Conservation (phyloP, 2,888 invertebrate species). For the Dolichopus griseipennis region DNA sequence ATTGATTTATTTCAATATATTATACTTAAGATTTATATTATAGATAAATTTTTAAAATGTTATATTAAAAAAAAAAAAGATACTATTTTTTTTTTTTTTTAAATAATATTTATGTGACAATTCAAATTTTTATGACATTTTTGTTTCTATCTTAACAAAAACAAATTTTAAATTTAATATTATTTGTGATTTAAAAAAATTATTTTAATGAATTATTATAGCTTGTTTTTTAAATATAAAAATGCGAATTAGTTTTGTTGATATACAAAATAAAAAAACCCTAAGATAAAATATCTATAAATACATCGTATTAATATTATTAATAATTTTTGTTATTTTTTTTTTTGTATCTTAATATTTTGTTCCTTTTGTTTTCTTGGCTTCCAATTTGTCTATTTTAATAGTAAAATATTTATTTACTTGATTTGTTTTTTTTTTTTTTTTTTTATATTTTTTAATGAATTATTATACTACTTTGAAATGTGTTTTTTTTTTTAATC, state of each 20-base stretch:
- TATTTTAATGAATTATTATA: slow-evolving; percentile 2
- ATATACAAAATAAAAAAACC: too few species aligned
- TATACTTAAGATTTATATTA: too few species aligned
- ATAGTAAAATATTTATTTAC: not conserved
- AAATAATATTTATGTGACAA: not conserved
- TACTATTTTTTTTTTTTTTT: too few species aligned
- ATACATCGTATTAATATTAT: too few species aligned
- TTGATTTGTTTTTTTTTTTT: not conserved
- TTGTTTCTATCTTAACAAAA: not conserved
- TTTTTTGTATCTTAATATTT: not conserved
- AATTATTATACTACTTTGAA: not conserved
- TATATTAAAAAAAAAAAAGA: too few species aligned
- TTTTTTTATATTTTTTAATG: not conserved
- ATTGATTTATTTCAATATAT: too few species aligned
- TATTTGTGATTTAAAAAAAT: not conserved
- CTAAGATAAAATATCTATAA: too few species aligned
- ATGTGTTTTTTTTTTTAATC: not conserved
- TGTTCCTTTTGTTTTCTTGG: not conserved
- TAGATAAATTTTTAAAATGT: too few species aligned
- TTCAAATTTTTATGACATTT: not conserved
- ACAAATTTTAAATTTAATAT: not conserved
- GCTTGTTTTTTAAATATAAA: not conserved
- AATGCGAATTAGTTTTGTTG: not conserved
- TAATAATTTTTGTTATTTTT: too few species aligned
- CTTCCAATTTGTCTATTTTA: slow-evolving; percentile 5